A percentile compares a stretch with the other conserved stretches of the same genome.
These are phyloP conservation scores for Lasioglossum baleicum DNA, from an alignment of 1,140 invertebrate genomes.

Conservation along the genomic window DNA sequence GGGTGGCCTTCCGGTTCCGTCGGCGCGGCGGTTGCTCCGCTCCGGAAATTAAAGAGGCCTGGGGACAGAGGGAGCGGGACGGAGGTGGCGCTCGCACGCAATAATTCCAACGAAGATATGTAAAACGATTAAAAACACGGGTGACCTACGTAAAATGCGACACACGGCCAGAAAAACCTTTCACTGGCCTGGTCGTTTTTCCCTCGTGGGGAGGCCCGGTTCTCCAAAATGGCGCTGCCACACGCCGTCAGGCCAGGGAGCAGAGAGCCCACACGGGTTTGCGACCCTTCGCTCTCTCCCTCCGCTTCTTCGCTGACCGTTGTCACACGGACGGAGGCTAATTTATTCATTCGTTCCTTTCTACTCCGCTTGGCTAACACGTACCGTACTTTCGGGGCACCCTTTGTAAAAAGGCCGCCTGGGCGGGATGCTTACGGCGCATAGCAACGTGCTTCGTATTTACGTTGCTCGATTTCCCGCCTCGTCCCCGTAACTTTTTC, in stretches of 20 bases:
- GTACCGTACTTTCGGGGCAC: conserved; percentile 73
- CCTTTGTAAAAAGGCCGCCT: conserved; percentile 74
- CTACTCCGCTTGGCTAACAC: conserved; percentile 70
- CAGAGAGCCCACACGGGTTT: neutral
- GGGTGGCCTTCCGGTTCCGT: neutral
- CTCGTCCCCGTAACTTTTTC: conserved; percentile 56
- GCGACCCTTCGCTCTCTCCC: conserved; percentile 51
- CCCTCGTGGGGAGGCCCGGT: conserved; percentile 51
- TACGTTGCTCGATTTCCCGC: conserved; percentile 73
- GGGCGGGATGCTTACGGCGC: conserved; percentile 72
- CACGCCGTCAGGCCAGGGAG: conserved; percentile 10
- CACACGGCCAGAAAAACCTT: conserved; percentile 56
- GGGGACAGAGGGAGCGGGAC: conserved; percentile 22
- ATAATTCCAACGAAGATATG: conserved; percentile 43
- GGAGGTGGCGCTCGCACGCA: conserved; percentile 26
- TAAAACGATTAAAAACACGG: conserved; percentile 49
- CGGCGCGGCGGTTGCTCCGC: neutral
- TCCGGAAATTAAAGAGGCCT: conserved; percentile 41
- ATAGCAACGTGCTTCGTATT: conserved; percentile 75
- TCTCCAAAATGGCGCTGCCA: conserved; percentile 76
- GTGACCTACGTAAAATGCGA: conserved; percentile 58
- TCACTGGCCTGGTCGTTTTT: conserved; percentile 48
- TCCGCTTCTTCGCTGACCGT: conserved; percentile 37
- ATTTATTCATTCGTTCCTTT: conserved; percentile 79
- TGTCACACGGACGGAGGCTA: conserved; percentile 67